A percentile compares a stretch with the other conserved stretches of the same genome.
Conservation (phyloP, 2,113 vertebrate species). For the Heterocephalus glaber region DNA sequence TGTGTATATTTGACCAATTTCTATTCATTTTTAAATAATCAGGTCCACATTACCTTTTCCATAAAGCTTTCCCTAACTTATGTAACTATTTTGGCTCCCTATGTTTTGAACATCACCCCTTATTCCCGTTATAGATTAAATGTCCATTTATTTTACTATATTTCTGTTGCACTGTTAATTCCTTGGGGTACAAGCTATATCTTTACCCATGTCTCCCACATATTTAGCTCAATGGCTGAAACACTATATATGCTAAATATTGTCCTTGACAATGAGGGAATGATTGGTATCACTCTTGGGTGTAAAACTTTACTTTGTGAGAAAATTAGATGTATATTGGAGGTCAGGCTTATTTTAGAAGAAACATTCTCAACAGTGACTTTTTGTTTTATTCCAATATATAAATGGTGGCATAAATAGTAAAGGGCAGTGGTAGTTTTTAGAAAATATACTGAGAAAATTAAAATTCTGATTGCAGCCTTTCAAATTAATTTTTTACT, state of each 20-base stretch:
- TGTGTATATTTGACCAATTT: background rate
- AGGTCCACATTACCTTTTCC: background rate
- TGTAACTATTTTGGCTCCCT: background rate
- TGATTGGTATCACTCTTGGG: background rate
- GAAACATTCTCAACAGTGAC: background rate
- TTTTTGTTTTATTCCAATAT: background rate
- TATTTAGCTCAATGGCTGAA: background rate
- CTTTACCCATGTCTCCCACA: background rate
- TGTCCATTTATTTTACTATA: background rate
- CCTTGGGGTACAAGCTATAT: background rate
- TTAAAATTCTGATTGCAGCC: background rate
- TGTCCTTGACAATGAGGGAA: background rate
- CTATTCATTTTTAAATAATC: background rate
- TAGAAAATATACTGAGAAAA: slow-evolving; percentile 7
- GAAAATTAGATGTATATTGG: background rate
- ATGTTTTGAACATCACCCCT: background rate
- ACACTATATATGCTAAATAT: background rate
- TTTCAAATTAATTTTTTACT: slow-evolving; percentile 11
- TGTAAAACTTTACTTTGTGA: background rate
- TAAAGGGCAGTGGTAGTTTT: background rate
- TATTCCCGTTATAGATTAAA: background rate
- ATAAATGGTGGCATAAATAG: background rate
- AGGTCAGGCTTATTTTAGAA: background rate
- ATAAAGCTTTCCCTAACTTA: background rate
- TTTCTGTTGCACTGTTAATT: background rate